Conservation (phyloP, 2,113 vertebrate species). For the Meriones unguiculatus region DNA sequence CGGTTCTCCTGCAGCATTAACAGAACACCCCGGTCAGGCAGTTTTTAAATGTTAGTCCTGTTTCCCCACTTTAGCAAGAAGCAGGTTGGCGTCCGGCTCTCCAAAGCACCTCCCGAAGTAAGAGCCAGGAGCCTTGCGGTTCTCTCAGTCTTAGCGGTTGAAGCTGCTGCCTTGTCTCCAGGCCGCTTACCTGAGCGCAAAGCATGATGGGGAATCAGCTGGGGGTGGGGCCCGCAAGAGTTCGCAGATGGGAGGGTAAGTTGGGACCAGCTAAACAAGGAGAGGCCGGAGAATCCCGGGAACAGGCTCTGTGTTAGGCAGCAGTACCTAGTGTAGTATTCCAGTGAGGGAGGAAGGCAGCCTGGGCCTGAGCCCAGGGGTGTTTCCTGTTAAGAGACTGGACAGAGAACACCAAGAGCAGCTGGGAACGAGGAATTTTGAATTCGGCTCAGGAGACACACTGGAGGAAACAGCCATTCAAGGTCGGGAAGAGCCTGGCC, state of each 20-base stretch:
- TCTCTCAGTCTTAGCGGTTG: background rate
- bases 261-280: fast-evolving
- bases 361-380: background rate
- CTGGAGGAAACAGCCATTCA: background rate
- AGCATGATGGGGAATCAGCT: fast-evolving
- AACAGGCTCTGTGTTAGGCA: background rate
- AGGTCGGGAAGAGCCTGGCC: background rate
- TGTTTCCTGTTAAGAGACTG: background rate
- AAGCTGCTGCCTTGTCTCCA: background rate
- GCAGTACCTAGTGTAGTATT: background rate
- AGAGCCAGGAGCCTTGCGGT: no score
- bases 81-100: background rate
- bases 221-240: fast-evolving
- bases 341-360: background rate
- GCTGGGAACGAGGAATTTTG: background rate
- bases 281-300: fast-evolving
- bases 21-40: background rate
- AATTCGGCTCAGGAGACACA: background rate
- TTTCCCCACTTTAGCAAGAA: background rate
- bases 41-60: background rate
- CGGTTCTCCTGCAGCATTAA: background rate
- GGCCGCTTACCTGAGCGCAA: background rate
- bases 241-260: fast-evolving
- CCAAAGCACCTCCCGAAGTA: background rate
- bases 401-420: background rate